A percentile compares a stretch with the other conserved stretches of the same genome.
Conservation (phyloP, 2,888 invertebrate species). For the Ochropleura leucogaster region DNA sequence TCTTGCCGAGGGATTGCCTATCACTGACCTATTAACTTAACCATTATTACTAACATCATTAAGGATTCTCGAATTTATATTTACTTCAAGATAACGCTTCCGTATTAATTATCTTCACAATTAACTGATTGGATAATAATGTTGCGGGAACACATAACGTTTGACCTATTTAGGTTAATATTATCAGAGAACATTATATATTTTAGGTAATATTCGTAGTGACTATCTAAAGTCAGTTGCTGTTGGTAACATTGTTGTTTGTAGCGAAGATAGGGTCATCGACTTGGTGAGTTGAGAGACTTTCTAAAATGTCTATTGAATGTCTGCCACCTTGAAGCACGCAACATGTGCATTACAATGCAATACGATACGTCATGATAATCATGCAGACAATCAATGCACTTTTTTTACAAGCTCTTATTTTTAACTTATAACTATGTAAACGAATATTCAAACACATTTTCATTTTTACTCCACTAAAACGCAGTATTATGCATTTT, state of each 20-base stretch:
- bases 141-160: slow-evolving; percentile 42
- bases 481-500: slow-evolving; percentile 38
- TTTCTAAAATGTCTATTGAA: slow-evolving; percentile 89
- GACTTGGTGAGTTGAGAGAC: slow-evolving; percentile 84
- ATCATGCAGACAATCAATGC: slow-evolving; percentile 31
- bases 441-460: slow-evolving; percentile 15
- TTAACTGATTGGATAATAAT: slow-evolving; percentile 72
- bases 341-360: slow-evolving; percentile 73
- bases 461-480: slow-evolving; percentile 6
- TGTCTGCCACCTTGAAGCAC: slow-evolving; percentile 87
- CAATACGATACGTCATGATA: slow-evolving; percentile 52
- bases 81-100: slow-evolving; percentile 64
- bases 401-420: slow-evolving; percentile 18
- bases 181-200: slow-evolving; percentile 15
- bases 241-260: slow-evolving; percentile 51
- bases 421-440: background rate
- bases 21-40: slow-evolving; percentile 85
- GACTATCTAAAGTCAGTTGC: slow-evolving; percentile 15
- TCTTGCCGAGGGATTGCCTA: slow-evolving; percentile 67
- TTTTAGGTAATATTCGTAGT: slow-evolving; percentile 20
- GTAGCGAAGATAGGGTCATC: slow-evolving; percentile 76
- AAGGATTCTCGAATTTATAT: slow-evolving; percentile 68
- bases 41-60: slow-evolving; percentile 79
- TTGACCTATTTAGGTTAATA: slow-evolving; percentile 56
- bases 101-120: slow-evolving; percentile 71